Conservation (phyloP, 2,113 vertebrate species). For the Cephalopholis sonnerati region DNA sequence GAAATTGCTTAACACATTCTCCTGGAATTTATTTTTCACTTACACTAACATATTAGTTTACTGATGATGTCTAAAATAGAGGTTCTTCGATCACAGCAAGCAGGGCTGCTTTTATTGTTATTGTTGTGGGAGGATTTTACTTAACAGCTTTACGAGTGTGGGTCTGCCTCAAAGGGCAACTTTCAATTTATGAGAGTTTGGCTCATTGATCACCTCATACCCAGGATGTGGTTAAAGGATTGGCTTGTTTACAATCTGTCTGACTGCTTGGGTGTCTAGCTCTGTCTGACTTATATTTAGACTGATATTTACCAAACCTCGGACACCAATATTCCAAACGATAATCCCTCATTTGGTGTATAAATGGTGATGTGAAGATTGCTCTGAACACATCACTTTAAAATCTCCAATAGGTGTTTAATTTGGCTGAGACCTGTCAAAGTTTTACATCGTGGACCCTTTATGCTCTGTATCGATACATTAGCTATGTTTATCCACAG, state of each 20-base stretch:
- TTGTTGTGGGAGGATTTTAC: slow-evolving; percentile 22
- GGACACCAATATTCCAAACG: background rate
- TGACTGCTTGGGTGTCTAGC: background rate
- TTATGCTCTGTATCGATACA: no score
- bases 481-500: no score
- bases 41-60: background rate
- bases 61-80: slow-evolving; percentile 8
- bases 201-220: slow-evolving; percentile 22
- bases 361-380: background rate
- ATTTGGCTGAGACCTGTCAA: no score
- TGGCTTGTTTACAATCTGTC: background rate
- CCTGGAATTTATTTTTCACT: background rate
- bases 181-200: slow-evolving; percentile 13
- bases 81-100: background rate
- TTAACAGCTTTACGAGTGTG: slow-evolving; percentile 18
- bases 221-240: background rate
- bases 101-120: slow-evolving; percentile 12
- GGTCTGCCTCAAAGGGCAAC: background rate
- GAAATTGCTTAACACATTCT: background rate
- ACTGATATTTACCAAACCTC: no score
- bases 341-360: background rate
- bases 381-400: no score
- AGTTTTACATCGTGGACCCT: no score
- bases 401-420: no score
- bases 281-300: background rate